Percentiles rank a stretch among this genome's conserved stretches.
phyloP scores from a whole-genome alignment of 1,140 invertebrate genomes.

The Cydia fagiglandana region DNA sequence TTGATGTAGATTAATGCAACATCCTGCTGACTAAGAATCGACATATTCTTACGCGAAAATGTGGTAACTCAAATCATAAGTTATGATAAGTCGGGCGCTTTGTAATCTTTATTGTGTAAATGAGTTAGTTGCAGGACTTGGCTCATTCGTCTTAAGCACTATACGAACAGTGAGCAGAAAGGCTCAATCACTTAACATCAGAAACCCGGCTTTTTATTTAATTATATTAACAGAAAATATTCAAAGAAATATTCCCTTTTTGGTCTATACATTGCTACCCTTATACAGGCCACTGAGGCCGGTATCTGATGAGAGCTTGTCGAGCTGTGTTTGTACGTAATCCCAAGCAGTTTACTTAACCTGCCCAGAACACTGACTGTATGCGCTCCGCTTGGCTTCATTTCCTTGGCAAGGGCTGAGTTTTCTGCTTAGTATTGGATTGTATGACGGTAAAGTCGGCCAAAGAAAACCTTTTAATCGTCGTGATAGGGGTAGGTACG shows the following conservation, averaged over 20 bases:
- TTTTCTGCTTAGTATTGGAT: conserved; percentile 38
- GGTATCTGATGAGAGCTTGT: conserved; percentile 45
- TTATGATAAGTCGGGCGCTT: too few species aligned
- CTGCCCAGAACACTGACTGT: conserved; percentile 41
- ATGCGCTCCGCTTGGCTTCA: conserved; percentile 39
- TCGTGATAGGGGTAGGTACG: background rate
- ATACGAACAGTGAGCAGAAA: background rate
- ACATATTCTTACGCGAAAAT: conserved; percentile 5
- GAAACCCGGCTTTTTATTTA: too few species aligned
- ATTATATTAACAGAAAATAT: too few species aligned
- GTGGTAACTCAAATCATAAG: background rate
- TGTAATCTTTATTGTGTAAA: background rate
- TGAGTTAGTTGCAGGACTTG: background rate
- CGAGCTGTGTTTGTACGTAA: conserved; percentile 37
- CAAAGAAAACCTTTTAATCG: conserved; percentile 2
- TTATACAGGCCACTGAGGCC: conserved; percentile 46
- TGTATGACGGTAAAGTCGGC: conserved; percentile 35
- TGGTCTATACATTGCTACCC: background rate
- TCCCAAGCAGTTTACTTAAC: conserved; percentile 56
- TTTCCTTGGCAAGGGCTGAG: conserved; percentile 37
- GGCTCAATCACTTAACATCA: background rate
- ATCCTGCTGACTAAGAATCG: conserved; percentile 35
- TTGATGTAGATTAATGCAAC: conserved; percentile 40
- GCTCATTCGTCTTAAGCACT: background rate
- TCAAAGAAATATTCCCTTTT: background rate